Evolutionary conservation across 2,888 invertebrate genomes (phyloP), one percentile per base, ranked within the genome.

Genomic region (Villa cingulata): DNA sequence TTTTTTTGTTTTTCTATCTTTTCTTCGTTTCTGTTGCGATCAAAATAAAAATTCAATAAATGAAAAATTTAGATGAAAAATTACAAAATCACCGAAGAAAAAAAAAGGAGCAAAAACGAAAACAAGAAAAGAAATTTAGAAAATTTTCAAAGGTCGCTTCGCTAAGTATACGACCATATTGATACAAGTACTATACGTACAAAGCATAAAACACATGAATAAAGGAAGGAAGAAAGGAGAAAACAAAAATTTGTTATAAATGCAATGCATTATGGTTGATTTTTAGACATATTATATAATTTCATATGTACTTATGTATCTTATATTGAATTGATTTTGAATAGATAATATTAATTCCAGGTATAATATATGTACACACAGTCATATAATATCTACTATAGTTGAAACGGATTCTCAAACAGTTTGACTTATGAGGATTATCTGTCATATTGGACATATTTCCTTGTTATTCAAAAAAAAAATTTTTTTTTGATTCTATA

Each of bases 391-490:
- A 32, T 10, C 40, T 46, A 43, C 36, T 37, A 42, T 36, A 48
- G 43, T 49, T 43, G 42, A 43, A 50, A 50, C 48, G 43, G 48
- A 45, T 48, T 41, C 40, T 43, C 29, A 27, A 39, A 43, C 48
- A 41, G 43, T 48, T 51, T 51, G 48, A 51, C 48, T 48, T 51
- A 51, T 51, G 41, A 41, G 44, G n/a, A 41, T 46, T 44, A 51
- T 51, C 48, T 41, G 44, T 51, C 51, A 51, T 51, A 46, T 46
- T 20, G 37, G 48, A 46, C 44, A 46, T 50, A 36, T 51, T 44
- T 41, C 14, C 14, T 3, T 29, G 29, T 5, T 23, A n/a, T n/a
- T n/a, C n/a, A n/a, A n/a, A n/a, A n/a, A n/a, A n/a, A n/a, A n/a
- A n/a, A n/a, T n/a, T n/a, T n/a, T n/a, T n/a, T n/a, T n/a, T n/a